Evolutionary conservation across 2,797 vertebrate genomes (phyloP).

Genomic region (Smutsia temminckii): DNA sequence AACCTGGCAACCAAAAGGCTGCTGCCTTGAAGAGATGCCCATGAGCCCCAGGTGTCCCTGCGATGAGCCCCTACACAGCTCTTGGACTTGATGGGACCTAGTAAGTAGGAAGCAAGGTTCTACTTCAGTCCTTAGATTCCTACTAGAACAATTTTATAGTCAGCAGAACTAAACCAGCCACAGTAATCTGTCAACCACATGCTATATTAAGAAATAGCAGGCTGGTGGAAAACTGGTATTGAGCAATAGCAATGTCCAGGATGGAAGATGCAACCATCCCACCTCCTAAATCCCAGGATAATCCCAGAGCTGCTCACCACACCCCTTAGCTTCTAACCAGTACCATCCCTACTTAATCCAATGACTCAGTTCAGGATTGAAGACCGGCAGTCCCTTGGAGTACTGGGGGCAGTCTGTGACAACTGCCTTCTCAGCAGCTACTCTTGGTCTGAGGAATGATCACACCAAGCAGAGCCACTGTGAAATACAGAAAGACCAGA

Average conservation of each 20-base stretch:
- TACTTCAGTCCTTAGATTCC: neutral
- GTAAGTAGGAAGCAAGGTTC: neutral
- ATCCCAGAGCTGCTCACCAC: neutral
- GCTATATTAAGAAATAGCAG: neutral
- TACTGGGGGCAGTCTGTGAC: neutral
- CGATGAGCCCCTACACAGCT: neutral
- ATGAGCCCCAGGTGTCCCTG: neutral
- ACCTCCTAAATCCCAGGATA: neutral
- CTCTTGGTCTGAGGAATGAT: neutral
- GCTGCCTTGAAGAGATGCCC: neutral
- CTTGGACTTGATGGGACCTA: neutral
- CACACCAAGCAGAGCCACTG: neutral
- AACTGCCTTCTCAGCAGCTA: neutral
- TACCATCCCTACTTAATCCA: neutral
- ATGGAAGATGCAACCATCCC: neutral
- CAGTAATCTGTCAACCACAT: neutral
- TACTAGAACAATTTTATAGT: neutral
- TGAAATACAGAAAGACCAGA: neutral
- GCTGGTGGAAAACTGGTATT: neutral
- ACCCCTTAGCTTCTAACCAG: constrained; percentile 11
- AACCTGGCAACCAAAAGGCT: neutral
- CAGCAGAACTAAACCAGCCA: neutral
- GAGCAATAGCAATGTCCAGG: neutral
- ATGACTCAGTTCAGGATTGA: neutral
- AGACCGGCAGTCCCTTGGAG: neutral